Evolutionary conservation across 2,797 vertebrate genomes (phyloP), one percentile per base, ranked within the genome.

Genomic region (Botia almorhae): DNA sequence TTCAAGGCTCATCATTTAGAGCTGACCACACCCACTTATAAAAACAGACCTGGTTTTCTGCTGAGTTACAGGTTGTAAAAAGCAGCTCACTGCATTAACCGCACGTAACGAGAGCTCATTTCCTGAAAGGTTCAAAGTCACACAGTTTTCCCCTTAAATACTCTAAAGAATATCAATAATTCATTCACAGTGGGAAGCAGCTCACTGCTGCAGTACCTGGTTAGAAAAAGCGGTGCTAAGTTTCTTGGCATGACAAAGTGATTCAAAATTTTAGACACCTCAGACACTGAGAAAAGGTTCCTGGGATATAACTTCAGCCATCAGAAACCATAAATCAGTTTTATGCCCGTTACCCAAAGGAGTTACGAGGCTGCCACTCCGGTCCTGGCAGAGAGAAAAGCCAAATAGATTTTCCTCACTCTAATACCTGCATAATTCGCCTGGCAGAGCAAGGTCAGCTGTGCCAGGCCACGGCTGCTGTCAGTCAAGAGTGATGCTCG

Each of bases 311-410:
- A 76, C 26, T 76, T 83, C 65, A 82, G 68, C 69, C 71, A 82
- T 71, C 70, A 81, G 69, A 64, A 55, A 70, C 50, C 63, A 86
- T 83, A 78, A 82, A 86, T 81, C 61, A 82, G 65, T 53, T 80
- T 72, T 78, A 81, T 75, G 67, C 74, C 74, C 36, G 72, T 82
- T 84, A 82, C 77, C 63, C 77, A 74, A 74, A 73, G 77, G 85
- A 83, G 69, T 83, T 82, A 82, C 56, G 46, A 82, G 39, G 43
- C 65, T 81, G 78, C 65, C 43, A 46, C 56, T 39, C 48, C 69
- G 74, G 23, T 74, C 60, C 69, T 70, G 73, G 60, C 68, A 81
- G 70, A 23, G 46, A 19, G 72, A 74, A 58, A 73, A 67, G 81
- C 60, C 77, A 80, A 81, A 82, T 69, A 69, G 67, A 84, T 87